Conservation (phyloP, 2,797 vertebrate genomes). For the Pristis pectinata region DNA sequence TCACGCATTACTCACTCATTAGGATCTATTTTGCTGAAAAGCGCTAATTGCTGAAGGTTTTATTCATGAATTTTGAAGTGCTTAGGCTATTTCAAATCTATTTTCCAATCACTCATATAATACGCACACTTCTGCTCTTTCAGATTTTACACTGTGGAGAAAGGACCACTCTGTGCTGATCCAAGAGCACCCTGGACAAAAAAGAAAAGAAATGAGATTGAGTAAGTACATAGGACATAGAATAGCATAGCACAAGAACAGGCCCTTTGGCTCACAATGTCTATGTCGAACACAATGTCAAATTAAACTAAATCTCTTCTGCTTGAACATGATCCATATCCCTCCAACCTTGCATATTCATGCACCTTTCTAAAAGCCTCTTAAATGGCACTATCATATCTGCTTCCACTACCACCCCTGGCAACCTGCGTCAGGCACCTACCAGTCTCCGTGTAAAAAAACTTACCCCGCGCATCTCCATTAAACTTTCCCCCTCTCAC, state of each 20-base stretch:
- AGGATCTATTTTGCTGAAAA: background rate
- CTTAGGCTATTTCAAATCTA: background rate
- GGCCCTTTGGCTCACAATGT: too few species aligned
- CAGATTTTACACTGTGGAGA: slow-evolving; percentile 28
- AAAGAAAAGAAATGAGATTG: background rate
- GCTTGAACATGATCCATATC: too few species aligned
- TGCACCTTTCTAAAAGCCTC: too few species aligned
- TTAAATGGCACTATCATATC: too few species aligned
- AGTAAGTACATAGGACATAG: background rate
- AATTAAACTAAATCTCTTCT: too few species aligned
- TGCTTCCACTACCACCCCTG: too few species aligned
- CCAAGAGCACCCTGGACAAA: background rate
- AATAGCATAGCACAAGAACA: background rate
- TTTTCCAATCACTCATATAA: background rate
- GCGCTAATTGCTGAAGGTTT: background rate
- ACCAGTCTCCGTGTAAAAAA: too few species aligned
- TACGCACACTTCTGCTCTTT: background rate
- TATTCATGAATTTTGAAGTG: background rate
- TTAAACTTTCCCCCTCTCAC: too few species aligned
- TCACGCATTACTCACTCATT: background rate
- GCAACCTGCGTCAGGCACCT: too few species aligned
- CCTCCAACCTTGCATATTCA: too few species aligned
- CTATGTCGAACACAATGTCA: too few species aligned
- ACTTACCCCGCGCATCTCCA: too few species aligned
- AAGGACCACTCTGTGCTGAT: slow-evolving; percentile 13